These are phyloP conservation scores for Pseudonaja textilis DNA, from an alignment of 2,113 vertebrate genomes.

Conservation along the genomic window DNA sequence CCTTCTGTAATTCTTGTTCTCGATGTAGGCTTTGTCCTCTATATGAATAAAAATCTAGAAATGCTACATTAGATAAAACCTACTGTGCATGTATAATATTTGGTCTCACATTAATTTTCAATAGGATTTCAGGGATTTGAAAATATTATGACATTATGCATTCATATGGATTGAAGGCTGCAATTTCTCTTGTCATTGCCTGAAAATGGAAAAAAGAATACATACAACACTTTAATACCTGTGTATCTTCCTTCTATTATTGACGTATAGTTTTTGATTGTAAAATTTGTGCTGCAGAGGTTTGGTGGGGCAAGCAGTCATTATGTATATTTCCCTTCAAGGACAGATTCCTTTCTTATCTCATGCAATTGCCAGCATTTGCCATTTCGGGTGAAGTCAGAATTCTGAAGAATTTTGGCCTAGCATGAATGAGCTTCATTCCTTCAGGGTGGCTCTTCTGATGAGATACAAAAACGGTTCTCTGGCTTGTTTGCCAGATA, in stretches of 20 bases:
- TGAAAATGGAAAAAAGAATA: slow-evolving; percentile 50
- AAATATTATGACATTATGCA: neutral
- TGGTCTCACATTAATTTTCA: slow-evolving; percentile 1
- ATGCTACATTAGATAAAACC: neutral
- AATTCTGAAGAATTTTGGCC: neutral
- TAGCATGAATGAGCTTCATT: neutral
- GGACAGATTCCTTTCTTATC: neutral
- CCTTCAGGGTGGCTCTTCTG: neutral
- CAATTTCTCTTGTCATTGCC: slow-evolving; percentile 79
- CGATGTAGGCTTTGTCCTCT: neutral
- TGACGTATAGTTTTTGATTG: neutral
- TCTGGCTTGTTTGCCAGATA: neutral
- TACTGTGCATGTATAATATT: slow-evolving; percentile 9
- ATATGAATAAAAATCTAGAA: neutral
- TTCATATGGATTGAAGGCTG: slow-evolving; percentile 62
- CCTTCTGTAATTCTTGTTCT: neutral
- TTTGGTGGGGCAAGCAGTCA: neutral
- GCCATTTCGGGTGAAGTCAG: neutral
- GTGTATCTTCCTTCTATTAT: neutral
- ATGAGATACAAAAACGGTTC: neutral
- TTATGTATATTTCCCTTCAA: neutral
- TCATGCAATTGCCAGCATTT: neutral
- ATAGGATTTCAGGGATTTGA: neutral
- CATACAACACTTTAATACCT: neutral
- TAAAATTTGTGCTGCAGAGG: neutral